Evolutionary conservation across 2,888 invertebrate species (phyloP), one percentile per base, ranked within the genome.

Genomic region (Cheilosia grossa): DNA sequence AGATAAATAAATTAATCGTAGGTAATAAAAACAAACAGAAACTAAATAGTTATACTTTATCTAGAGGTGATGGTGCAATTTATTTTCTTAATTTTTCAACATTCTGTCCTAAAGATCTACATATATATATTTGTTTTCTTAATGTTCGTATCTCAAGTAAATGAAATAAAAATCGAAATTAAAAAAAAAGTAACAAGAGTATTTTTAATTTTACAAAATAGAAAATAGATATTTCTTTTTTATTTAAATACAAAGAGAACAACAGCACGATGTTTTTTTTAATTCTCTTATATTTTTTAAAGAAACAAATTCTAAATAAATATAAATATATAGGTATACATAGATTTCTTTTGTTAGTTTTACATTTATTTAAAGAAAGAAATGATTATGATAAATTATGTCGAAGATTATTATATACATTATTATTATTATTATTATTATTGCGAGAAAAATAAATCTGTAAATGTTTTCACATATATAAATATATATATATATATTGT

Each of bases 61-160:
- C 80, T 74, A 86, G 82, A 79, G 87, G 88, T 88, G 87, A 87
- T 80, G 87, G 87, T 88, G 87, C 87, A 87, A 87, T 87, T 82
- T 87, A 69, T 74, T 80, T 44, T 70, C 49, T 82, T 87, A 78
- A 67, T 87, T 82, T 37, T 47, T 79, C 82, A 67, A 82, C 75
- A 82, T 66, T 81, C 80, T 83, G 83, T 83, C 80, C 83, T 80
- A 58, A 63, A 79, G 56, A 78, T 78, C 64, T 67, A 67, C 13
- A 75, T 42, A 33, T 42, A 24, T 47, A 51, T 44, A 15, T 58
- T 21, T 24, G 53, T 56, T 61, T 4, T 78, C 21, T 51, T 70
- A 49, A 47, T 44, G 58, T 27, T 40, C 15, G n/a, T 54, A 53
- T 54, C 59, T 51, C 56, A n/a, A 47, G 19, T 67, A 54, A 33